These are phyloP conservation scores for Monomorium pharaonis DNA, from an alignment of 1,140 invertebrate species.

Conservation along the genomic window DNA sequence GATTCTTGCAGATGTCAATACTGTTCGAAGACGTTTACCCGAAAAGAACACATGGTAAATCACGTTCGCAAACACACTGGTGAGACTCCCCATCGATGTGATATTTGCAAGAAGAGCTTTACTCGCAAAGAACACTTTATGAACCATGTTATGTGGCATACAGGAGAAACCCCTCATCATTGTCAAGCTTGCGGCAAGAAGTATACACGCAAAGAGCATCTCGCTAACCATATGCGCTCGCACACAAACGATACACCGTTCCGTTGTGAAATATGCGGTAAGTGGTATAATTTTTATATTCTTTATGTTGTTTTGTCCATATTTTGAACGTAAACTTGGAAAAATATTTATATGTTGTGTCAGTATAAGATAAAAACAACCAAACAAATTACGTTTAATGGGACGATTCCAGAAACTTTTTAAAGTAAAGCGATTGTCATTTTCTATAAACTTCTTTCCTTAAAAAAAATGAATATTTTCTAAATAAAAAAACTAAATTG, in stretches of 20 bases:
- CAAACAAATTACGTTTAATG: conserved; percentile 23
- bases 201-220: conserved; percentile 91
- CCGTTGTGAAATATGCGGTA: conserved; percentile 92
- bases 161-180: conserved; percentile 90
- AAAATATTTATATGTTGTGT: not conserved
- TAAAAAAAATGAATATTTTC: not conserved
- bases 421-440: not conserved
- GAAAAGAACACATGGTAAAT: conserved; percentile 89
- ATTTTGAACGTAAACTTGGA: not conserved
- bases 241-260: conserved; percentile 94
- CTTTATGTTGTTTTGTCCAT: not conserved
- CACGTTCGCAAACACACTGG: conserved; percentile 90
- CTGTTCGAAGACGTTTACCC: conserved; percentile 90
- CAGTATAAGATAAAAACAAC: not conserved
- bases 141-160: conserved; percentile 89
- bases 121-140: conserved; percentile 89
- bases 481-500: not conserved
- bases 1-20: conserved; percentile 85
- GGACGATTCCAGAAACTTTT: conserved; percentile 59
- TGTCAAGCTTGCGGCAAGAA: conserved; percentile 92
- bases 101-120: conserved; percentile 90
- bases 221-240: conserved; percentile 91
- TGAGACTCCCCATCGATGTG: conserved; percentile 90
- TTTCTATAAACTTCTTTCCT: not conserved
- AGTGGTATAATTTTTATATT: conserved; percentile 69